Evolutionary conservation across 1,140 invertebrate genomes (phyloP).

Genomic region (Colletes latitarsis): DNA sequence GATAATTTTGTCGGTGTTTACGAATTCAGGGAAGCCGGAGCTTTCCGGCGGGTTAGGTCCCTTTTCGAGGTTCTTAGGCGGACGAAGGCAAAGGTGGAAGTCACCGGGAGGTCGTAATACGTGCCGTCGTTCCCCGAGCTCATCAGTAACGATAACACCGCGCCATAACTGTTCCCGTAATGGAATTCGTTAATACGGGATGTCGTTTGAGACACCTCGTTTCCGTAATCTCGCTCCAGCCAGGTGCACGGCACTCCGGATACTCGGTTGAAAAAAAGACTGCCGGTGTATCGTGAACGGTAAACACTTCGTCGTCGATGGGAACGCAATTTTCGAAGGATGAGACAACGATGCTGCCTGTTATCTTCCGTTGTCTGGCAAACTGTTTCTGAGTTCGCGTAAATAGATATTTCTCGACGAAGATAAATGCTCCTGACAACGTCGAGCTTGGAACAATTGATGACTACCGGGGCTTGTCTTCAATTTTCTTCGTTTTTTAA

Average conservation of each 20-base stretch:
- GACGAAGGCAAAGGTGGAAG: conserved; percentile 58
- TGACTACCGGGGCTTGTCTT: no score
- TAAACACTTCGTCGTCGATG: conserved; percentile 40
- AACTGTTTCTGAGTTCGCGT: conserved; percentile 8
- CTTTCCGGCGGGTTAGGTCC: conserved; percentile 27
- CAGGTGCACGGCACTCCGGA: conserved; percentile 26
- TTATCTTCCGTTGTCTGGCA: not conserved
- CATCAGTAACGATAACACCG: conserved; percentile 69
- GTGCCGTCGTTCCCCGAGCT: conserved; percentile 64
- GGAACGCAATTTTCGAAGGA: conserved; percentile 38
- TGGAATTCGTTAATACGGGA: conserved; percentile 77
- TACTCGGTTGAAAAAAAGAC: conserved; percentile 1
- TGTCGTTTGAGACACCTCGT: conserved; percentile 69
- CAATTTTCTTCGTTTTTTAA: not conserved
- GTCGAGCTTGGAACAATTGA: not conserved
- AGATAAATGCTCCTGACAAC: not conserved
- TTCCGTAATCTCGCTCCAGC: conserved; percentile 60
- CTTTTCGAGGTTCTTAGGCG: conserved; percentile 54
- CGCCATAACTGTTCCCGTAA: conserved; percentile 71
- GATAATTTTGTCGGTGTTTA: conserved; percentile 49
- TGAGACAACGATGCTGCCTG: not conserved
- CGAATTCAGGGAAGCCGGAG: conserved; percentile 40
- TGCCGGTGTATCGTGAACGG: conserved; percentile 8
- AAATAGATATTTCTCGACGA: not conserved
- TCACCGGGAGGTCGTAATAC: conserved; percentile 47